phyloP scores from a whole-genome alignment of 2,113 vertebrate genomes.

The Calidris pygmaea region DNA sequence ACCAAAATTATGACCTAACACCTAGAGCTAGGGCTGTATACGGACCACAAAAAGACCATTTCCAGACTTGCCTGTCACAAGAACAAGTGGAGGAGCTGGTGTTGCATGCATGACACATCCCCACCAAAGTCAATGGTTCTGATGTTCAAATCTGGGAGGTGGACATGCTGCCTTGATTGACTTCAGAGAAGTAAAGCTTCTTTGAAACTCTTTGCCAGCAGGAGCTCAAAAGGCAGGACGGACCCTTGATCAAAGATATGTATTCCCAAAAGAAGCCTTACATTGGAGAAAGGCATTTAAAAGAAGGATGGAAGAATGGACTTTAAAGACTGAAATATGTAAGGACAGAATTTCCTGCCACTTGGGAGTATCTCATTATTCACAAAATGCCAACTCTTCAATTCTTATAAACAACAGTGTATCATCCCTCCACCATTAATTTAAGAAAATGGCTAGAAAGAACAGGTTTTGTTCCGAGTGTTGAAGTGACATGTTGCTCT shows the following conservation, averaged over 20 bases:
- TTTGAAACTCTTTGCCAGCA: not conserved
- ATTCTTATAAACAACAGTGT: not conserved
- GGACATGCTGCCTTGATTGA: not conserved
- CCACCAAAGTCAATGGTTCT: not conserved
- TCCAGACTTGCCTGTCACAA: not conserved
- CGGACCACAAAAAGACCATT: not conserved
- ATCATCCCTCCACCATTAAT: not conserved
- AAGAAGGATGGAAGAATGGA: not conserved
- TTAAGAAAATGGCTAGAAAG: not conserved
- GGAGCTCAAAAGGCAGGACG: not conserved
- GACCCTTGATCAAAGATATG: not conserved
- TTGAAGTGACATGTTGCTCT: not conserved
- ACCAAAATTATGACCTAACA: not conserved
- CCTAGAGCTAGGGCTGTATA: not conserved
- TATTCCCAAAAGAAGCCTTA: not conserved
- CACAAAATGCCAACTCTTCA: not conserved
- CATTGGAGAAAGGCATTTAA: not conserved
- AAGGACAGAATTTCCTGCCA: not conserved
- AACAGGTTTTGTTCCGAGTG: not conserved
- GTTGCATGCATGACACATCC: accelerated
- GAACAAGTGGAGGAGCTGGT: not conserved
- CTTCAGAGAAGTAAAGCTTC: not conserved
- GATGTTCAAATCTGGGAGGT: not conserved
- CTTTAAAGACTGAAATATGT: not conserved
- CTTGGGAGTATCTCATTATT: not conserved